Evolutionary conservation across 2,113 vertebrate genomes (phyloP).

Genomic region (Pseudonaja textilis): DNA sequence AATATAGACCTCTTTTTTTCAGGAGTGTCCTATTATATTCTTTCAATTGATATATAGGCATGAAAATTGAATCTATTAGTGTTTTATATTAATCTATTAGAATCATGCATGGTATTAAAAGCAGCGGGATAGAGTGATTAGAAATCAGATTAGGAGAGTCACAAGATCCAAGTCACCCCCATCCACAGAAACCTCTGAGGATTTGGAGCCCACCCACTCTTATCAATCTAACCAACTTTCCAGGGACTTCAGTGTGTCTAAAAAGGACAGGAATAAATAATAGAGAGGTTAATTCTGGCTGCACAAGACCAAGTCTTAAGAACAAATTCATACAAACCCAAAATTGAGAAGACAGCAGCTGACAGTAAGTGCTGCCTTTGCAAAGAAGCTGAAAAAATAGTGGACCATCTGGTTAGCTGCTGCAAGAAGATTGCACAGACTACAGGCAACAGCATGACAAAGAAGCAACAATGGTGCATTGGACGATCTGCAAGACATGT

Average conservation of each 20-base stretch:
- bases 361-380: neutral
- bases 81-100: neutral
- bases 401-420: neutral
- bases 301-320: neutral
- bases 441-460: neutral
- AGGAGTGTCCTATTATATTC: neutral
- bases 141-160: neutral
- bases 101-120: neutral
- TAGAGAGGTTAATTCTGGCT: neutral
- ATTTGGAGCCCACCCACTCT: neutral
- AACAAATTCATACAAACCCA: neutral
- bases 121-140: neutral
- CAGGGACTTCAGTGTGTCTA: neutral
- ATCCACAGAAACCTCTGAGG: neutral
- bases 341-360: neutral
- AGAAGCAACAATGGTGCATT: neutral
- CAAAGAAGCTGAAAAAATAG: neutral
- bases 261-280: neutral
- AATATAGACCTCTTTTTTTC: conserved; percentile 11
- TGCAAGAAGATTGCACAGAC: neutral
- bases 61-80: neutral
- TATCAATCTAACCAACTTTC: neutral
- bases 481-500: neutral
- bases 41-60: neutral
- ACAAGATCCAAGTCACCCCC: neutral